These are phyloP conservation scores for Lasiommata megera DNA, from an alignment of 2,888 invertebrate genomes.

Conservation along the genomic window DNA sequence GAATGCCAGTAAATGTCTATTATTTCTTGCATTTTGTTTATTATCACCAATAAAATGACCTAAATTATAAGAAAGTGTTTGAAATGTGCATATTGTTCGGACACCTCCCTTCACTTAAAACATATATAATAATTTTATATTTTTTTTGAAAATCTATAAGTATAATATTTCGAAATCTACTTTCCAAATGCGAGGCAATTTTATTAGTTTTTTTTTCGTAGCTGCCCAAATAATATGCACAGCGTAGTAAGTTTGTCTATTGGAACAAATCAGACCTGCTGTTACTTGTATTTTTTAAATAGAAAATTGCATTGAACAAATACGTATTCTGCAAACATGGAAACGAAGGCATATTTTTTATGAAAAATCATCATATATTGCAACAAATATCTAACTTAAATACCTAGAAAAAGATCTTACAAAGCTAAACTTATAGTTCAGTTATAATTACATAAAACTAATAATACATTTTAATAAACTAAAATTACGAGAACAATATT, in stretches of 20 bases:
- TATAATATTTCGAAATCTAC: slow-evolving; percentile 77
- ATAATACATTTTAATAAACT: slow-evolving; percentile 75
- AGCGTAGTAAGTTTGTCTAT: slow-evolving; percentile 39
- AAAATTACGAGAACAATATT: slow-evolving; percentile 77
- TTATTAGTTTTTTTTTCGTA: slow-evolving; percentile 65
- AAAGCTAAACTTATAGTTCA: slow-evolving; percentile 68
- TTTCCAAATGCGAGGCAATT: slow-evolving; percentile 81
- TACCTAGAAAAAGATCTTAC: slow-evolving; percentile 59
- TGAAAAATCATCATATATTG: slow-evolving; percentile 53
- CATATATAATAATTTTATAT: slow-evolving; percentile 64
- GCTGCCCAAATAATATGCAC: slow-evolving; percentile 60
- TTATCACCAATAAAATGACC: not conserved
- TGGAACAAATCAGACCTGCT: slow-evolving; percentile 60
- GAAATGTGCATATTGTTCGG: slow-evolving; percentile 58
- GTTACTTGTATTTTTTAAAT: slow-evolving; percentile 61
- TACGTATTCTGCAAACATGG: slow-evolving; percentile 35
- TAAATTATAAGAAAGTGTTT: not conserved
- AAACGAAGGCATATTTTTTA: slow-evolving; percentile 37
- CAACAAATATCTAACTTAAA: slow-evolving; percentile 76
- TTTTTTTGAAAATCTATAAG: slow-evolving; percentile 71
- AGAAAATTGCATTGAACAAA: slow-evolving; percentile 47
- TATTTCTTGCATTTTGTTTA: too few species aligned
- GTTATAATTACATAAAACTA: slow-evolving; percentile 56
- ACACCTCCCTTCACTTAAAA: slow-evolving; percentile 55
- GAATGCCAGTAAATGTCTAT: not conserved